Base-by-base conservation (phyloP, 2,113 vertebrate species). In the Pseudopodoces humilis region DNA sequence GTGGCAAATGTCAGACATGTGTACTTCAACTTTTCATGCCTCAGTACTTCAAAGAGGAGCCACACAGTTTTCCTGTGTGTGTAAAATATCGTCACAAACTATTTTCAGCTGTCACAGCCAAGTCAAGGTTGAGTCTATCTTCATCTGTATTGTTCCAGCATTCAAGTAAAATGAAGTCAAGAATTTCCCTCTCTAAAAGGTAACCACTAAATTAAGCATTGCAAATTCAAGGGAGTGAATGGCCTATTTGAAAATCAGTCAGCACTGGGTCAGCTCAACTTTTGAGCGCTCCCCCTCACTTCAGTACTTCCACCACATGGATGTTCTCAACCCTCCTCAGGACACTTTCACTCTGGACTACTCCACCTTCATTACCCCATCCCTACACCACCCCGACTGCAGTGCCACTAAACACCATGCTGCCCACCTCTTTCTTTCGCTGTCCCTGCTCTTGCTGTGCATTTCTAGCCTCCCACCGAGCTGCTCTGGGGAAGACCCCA, bases 251-350 rank as follows among this genome's bases (percentile, higher is more conserved):
- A 81, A 81, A 86, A 83, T 28, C 69, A 52, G 33, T 39, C 64
- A 81, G 55, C 37, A 35, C 1, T 22, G 14, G 10, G 28, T 19
- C n/a, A 78, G 19, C 16, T 65, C 64, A 74, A 15, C 53, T 65
- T 47, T 5, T 27, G 27, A 75, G 13, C 3, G 1, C 35, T 43
- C 62, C 10, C 43, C 10, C 17, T 43, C 21, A 10, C 33, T 44
- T 49, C n/a, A 83, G 33, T 44, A 72, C 30, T 11, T 64, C 55
- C 25, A 20, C n/a, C 4, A 16, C 39, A 39, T 12, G 0, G 2
- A 60, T 1, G 2, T 52, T 60, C 16, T 46, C 3, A 1, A 52
- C 69, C 69, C 55, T 79, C 46, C 15, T 13, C 2, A 0, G 27
- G 33, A 43, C 13, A 33, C 1, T 21, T 9, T 13, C 7, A 4